Evolutionary conservation across 2,113 vertebrate species (phyloP), one percentile per base, ranked within the genome.

Genomic region (Zingel zingel): DNA sequence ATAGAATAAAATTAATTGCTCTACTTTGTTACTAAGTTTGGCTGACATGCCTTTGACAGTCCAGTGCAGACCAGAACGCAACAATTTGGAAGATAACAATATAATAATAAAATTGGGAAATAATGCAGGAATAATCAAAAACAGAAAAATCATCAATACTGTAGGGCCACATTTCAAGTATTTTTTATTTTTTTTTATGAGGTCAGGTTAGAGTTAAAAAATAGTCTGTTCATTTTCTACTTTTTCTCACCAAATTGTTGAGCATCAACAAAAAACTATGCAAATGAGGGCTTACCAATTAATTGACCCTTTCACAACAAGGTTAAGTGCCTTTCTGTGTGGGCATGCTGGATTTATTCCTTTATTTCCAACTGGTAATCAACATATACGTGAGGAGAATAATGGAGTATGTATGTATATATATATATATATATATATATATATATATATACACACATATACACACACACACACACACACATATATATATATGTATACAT

Each of bases 1-100:
- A 47, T 19, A 61, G 51, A 67, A 66, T 63, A 51, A 45, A 82
- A 83, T 76, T 12, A 77, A 78, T 70, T 70, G 47, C 51, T 63
- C 51, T 14, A 33, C 43, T 77, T 69, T 36, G 66, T 51, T 53
- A n/a, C 27, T 58, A 63, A 63, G 47, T 74, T 79, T 79, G 51
- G 62, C 51, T 74, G 71, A 36, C 72, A 65, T 11, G 39, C 39
- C 53, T 73, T 85, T 51, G 39, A 57, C 65, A 47, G 64, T 36
- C 25, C 36, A 39, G 9, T 39, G 39, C 39, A 7, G 25, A 47
- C 12, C 0, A 36, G 53, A 70, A 77, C 64, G 0, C n/a, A 69
- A 69, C 45, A 53, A 56, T 43, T 15, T 15, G 4, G 59, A 61
- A 48, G 14, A 50, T 70, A 74, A 30, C 45, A 48, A 74, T 51